These are phyloP conservation scores for Lysandra bellargus DNA, from an alignment of 2,888 invertebrate genomes.

Conservation along the genomic window DNA sequence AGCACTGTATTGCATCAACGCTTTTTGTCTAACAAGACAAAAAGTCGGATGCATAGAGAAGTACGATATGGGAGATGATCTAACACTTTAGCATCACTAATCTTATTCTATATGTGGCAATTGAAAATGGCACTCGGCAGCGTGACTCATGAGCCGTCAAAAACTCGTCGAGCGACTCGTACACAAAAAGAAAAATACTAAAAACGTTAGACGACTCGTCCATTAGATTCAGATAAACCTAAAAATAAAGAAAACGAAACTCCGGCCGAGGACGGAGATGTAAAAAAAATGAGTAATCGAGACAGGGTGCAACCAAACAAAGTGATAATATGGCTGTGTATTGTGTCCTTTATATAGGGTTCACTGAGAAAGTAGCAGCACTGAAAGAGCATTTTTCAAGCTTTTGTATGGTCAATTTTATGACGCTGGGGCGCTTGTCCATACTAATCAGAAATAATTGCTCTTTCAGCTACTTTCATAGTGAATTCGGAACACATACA, in stretches of 20 bases:
- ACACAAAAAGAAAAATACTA: constrained; percentile 51
- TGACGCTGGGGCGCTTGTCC: no score
- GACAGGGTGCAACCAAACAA: no score
- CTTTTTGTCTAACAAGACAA: not conserved
- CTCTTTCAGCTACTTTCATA: no score
- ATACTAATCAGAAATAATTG: no score
- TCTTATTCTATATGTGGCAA: constrained; percentile 54
- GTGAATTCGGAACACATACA: no score
- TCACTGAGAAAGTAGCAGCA: no score
- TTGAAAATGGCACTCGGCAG: constrained; percentile 32
- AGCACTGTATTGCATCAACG: constrained; percentile 31
- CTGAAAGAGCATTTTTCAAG: no score
- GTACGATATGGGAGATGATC: constrained; percentile 52
- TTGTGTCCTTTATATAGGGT: no score
- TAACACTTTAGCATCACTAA: constrained; percentile 76
- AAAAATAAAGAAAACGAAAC: constrained; percentile 40
- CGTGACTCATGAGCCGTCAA: constrained; percentile 33
- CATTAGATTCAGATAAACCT: constrained; percentile 48
- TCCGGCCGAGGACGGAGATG: not conserved
- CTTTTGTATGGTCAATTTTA: no score
- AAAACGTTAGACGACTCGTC: constrained; percentile 55
- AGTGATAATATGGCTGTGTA: no score
- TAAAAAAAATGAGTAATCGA: no score
- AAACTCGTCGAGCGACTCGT: constrained; percentile 52
- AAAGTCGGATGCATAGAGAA: constrained; percentile 30